Evolutionary conservation across 2,888 invertebrate species (phyloP).

Genomic region (Lamellibrachia columna): DNA sequence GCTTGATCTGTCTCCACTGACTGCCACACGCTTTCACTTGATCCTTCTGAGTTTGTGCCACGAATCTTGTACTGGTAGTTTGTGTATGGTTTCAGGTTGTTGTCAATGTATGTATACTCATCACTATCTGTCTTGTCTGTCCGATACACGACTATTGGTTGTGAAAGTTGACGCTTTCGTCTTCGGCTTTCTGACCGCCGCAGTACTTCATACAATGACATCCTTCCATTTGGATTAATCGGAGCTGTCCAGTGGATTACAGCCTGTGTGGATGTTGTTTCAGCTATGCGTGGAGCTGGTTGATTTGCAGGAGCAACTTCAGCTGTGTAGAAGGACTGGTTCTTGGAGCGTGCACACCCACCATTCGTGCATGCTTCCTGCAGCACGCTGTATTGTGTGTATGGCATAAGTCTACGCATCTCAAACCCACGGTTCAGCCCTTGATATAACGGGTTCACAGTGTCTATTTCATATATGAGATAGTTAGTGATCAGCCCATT

Average conservation of each 20-base stretch:
- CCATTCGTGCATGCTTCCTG: conserved; percentile 62
- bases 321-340: conserved; percentile 57
- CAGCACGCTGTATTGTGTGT: conserved; percentile 55
- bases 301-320: conserved; percentile 57
- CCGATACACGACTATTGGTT: no score
- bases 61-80: no score
- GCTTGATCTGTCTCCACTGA: no score
- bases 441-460: conserved; percentile 49
- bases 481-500: conserved; percentile 61
- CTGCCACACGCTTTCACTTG: no score
- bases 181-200: no score
- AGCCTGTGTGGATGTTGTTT: conserved; percentile 49
- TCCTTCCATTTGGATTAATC: conserved; percentile 56
- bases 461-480: conserved; percentile 53
- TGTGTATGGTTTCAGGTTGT: no score
- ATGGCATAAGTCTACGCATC: conserved; percentile 57
- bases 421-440: conserved; percentile 60
- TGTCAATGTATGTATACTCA: no score
- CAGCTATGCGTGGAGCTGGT: conserved; percentile 47
- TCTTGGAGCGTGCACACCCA: conserved; percentile 54
- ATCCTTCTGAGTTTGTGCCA: no score
- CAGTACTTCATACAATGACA: conserved; percentile 53
- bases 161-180: no score
- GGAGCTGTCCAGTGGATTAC: conserved; percentile 51
- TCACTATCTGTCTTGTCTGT: no score